Percentiles rank a stretch among this genome's conserved stretches.
phyloP scores from a whole-genome alignment of 2,797 vertebrate genomes.

The Eulemur albifrons region DNA sequence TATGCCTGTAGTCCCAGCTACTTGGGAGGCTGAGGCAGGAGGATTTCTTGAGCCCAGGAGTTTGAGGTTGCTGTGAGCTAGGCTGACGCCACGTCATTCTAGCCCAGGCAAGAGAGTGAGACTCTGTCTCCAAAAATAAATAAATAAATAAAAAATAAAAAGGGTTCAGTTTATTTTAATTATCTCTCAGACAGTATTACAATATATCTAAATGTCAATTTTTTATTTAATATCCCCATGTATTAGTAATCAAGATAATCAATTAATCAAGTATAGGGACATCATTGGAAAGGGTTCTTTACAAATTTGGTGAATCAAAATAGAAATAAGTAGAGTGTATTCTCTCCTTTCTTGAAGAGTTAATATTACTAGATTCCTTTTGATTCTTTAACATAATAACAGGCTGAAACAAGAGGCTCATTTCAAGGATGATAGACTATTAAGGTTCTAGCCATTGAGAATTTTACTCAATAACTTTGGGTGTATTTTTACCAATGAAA shows the following conservation, averaged over 20 bases:
- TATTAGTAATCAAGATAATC: not conserved
- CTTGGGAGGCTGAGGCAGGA: no score
- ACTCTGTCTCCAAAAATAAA: no score
- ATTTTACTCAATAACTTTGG: conserved; percentile 2
- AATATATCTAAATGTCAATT: not conserved
- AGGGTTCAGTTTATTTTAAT: not conserved
- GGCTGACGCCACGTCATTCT: no score
- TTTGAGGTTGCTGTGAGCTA: no score
- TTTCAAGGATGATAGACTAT: not conserved
- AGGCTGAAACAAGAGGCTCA: not conserved
- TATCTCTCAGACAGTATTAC: not conserved
- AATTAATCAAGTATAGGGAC: not conserved
- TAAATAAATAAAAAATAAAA: not conserved
- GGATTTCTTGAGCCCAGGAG: no score
- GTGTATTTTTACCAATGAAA: conserved; percentile 38
- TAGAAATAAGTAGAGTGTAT: not conserved
- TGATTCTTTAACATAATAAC: not conserved
- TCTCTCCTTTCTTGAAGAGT: not conserved
- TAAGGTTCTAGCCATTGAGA: not conserved
- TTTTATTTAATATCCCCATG: not conserved
- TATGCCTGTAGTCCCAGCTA: no score
- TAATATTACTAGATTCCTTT: not conserved
- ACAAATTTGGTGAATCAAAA: not conserved
- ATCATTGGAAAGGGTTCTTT: not conserved
- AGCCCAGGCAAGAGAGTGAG: no score